Evolutionary conservation across 1,140 invertebrate genomes (phyloP).

Genomic region (Psilanteris sp.): DNA sequence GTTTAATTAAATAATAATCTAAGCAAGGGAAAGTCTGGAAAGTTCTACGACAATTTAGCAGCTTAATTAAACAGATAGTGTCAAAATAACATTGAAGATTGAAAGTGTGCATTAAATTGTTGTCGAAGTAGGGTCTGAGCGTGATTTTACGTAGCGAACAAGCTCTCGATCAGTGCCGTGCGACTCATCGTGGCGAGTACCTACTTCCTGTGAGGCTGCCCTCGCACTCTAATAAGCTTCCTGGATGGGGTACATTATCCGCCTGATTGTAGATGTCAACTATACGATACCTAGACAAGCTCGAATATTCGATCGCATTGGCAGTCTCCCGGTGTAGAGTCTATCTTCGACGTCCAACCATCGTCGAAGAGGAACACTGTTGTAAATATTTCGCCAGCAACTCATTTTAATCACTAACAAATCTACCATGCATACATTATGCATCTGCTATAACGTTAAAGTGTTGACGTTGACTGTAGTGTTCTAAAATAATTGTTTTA

Average conservation of each 20-base stretch:
- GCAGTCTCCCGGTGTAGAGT: slow-evolving; percentile 65
- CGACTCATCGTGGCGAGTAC: slow-evolving; percentile 70
- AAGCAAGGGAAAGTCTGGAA: too few species aligned
- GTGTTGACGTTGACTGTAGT: slow-evolving; percentile 37
- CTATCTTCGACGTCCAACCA: slow-evolving; percentile 59
- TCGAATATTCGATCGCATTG: slow-evolving; percentile 66
- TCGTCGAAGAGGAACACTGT: slow-evolving; percentile 53
- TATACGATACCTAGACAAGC: slow-evolving; percentile 67
- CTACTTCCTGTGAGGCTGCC: slow-evolving; percentile 72
- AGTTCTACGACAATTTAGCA: too few species aligned
- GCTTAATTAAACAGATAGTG: slow-evolving; percentile 38
- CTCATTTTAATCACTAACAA: slow-evolving; percentile 28
- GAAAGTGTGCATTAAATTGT: slow-evolving; percentile 57
- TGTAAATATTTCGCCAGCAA: slow-evolving; percentile 62
- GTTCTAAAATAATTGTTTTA: slow-evolving; percentile 40
- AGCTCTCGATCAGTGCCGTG: slow-evolving; percentile 71
- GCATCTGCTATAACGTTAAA: slow-evolving; percentile 49
- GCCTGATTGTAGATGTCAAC: slow-evolving; percentile 74
- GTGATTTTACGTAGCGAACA: slow-evolving; percentile 58
- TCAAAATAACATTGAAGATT: slow-evolving; percentile 55
- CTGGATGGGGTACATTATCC: slow-evolving; percentile 76
- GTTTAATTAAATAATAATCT: too few species aligned
- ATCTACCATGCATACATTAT: slow-evolving; percentile 32
- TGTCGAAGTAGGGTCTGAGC: slow-evolving; percentile 58
- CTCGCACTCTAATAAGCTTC: slow-evolving; percentile 69